A percentile compares a stretch with the other conserved stretches of the same genome.
These are phyloP conservation scores for Eonycteris spelaea DNA, from an alignment of 2,113 vertebrate species.

Conservation along the genomic window DNA sequence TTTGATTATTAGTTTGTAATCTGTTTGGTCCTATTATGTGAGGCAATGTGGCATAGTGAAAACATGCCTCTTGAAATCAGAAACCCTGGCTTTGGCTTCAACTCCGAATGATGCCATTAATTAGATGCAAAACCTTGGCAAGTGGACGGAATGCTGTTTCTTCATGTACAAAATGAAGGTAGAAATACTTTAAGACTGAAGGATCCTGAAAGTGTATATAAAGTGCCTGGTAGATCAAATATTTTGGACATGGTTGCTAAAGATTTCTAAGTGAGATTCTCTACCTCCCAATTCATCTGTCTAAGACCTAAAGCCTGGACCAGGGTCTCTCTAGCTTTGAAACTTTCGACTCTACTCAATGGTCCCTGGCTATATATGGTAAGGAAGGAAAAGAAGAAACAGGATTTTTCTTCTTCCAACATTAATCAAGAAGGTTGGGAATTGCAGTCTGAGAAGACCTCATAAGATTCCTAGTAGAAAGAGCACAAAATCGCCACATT, in stretches of 20 bases:
- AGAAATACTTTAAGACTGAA: not conserved
- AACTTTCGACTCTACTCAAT: not conserved
- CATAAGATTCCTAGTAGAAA: not conserved
- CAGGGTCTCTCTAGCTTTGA: not conserved
- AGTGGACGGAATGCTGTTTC: not conserved
- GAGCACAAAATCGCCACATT: not conserved
- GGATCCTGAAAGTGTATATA: not conserved
- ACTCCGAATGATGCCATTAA: not conserved
- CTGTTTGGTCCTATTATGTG: not conserved
- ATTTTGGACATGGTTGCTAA: not conserved
- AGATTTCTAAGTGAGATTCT: not conserved
- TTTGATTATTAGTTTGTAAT: not conserved
- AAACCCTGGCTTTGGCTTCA: slow-evolving; percentile 29
- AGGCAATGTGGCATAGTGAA: not conserved
- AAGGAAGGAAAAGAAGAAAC: not conserved
- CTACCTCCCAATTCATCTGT: not conserved
- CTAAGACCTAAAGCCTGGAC: not conserved
- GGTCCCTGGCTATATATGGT: not conserved
- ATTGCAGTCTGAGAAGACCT: not conserved
- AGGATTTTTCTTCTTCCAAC: too few species aligned
- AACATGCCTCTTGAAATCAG: not conserved
- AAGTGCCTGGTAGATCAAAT: not conserved
- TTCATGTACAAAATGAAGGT: not conserved
- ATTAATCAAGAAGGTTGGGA: not conserved
- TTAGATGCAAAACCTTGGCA: not conserved